A percentile compares a stretch with the other conserved stretches of the same genome.
phyloP scores from a whole-genome alignment of 2,797 vertebrate genomes.

The Botia kubotai region DNA sequence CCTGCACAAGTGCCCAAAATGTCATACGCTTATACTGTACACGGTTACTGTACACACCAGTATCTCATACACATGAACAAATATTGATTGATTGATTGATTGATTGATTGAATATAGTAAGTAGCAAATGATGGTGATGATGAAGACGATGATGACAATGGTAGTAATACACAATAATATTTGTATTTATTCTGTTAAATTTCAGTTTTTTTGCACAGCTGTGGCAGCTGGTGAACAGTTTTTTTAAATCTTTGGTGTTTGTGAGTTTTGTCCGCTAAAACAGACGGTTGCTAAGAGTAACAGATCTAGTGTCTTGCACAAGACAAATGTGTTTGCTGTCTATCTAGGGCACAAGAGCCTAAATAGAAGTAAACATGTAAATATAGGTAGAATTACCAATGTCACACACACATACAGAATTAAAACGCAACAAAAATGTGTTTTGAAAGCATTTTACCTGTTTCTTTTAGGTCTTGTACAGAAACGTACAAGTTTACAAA shows the following conservation, averaged over 20 bases:
- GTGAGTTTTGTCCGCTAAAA: constrained; percentile 27
- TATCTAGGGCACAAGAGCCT: constrained; percentile 29
- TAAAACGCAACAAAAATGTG: constrained; percentile 37
- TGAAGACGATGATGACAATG: constrained; percentile 50
- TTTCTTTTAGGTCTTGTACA: constrained; percentile 40
- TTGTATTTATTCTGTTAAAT: constrained; percentile 95
- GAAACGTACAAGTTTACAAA: constrained; percentile 23
- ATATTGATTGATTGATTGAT: constrained; percentile 62
- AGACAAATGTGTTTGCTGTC: constrained; percentile 49
- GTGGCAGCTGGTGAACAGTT: constrained; percentile 93
- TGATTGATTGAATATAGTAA: constrained; percentile 48
- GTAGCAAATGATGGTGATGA: constrained; percentile 61
- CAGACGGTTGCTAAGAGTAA: constrained; percentile 34
- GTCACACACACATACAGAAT: constrained; percentile 23
- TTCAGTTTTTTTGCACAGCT: constrained; percentile 98
- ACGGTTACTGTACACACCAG: constrained; percentile 47
- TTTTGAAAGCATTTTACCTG: constrained; percentile 23
- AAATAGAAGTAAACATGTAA: not conserved
- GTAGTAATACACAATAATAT: constrained; percentile 75
- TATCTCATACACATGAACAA: constrained; percentile 84
- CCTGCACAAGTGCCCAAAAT: constrained; percentile 51
- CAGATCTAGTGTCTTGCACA: constrained; percentile 73
- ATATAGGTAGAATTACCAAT: not conserved
- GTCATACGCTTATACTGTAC: constrained; percentile 44
- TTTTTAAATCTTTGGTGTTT: constrained; percentile 73